A percentile compares a stretch with the other conserved stretches of the same genome.
These are phyloP conservation scores for Tenthredo mesomela DNA, from an alignment of 2,888 invertebrate genomes.

Conservation along the genomic window DNA sequence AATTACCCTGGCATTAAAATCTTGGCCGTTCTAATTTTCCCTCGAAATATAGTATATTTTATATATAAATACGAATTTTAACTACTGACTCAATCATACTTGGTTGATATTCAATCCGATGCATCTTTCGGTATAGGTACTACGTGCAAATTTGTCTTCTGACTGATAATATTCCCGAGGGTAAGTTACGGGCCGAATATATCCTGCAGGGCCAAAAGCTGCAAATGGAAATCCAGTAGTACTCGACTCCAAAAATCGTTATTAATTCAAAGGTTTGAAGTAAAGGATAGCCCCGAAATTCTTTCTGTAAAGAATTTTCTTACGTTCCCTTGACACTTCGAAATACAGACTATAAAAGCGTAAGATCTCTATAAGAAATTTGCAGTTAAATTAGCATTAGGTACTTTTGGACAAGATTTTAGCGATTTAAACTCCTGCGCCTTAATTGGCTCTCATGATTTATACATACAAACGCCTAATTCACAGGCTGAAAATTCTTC, in stretches of 20 bases:
- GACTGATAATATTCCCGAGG: background rate
- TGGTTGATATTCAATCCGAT: background rate
- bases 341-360: background rate
- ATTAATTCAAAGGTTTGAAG: background rate
- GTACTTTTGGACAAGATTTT: background rate
- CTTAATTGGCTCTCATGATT: background rate
- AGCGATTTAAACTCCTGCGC: background rate
- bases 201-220: background rate
- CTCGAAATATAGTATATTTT: background rate
- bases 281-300: background rate
- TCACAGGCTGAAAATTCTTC: background rate
- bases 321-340: background rate
- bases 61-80: background rate
- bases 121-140: background rate
- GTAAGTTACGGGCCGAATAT: background rate
- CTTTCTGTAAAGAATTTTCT: background rate
- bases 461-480: background rate
- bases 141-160: background rate
- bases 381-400: background rate
- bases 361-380: background rate
- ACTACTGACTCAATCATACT: background rate
- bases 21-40: background rate
- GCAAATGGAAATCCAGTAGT: no score
- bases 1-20: background rate
- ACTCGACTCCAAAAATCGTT: constrained; percentile 1